phyloP scores from a whole-genome alignment of 2,113 vertebrate genomes.

The Mesocricetus auratus region DNA sequence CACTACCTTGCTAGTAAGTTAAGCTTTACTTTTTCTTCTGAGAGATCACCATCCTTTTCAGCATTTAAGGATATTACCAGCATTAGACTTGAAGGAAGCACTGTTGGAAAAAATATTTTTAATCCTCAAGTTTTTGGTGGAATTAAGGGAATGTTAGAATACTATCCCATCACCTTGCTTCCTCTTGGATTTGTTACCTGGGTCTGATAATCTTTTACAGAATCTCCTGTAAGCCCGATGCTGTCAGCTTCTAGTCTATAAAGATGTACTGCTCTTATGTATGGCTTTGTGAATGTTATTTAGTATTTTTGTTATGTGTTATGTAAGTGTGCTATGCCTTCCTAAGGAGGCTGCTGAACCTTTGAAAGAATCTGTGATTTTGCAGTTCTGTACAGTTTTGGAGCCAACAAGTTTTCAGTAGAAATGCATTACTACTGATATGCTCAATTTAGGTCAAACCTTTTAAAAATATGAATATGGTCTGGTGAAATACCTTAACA shows the following conservation, averaged over 20 bases:
- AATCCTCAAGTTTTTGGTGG: not conserved
- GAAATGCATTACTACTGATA: not conserved
- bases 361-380: conserved; percentile 51
- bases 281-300: conserved; percentile 61
- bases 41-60: not conserved
- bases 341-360: conserved; percentile 12
- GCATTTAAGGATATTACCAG: not conserved
- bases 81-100: not conserved
- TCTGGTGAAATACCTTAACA: not conserved
- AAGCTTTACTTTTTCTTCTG: not conserved
- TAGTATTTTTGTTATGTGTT: conserved; percentile 47
- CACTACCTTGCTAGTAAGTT: not conserved
- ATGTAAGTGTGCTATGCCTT: conserved; percentile 34
- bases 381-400: conserved; percentile 13
- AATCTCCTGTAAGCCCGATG: not conserved
- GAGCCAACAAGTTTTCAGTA: not conserved
- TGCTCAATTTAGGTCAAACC: not conserved
- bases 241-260: conserved; percentile 41
- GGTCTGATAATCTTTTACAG: conserved; percentile 38
- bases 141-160: not conserved
- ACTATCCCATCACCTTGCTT: not conserved
- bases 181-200: conserved; percentile 33
- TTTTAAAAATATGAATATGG: not conserved
- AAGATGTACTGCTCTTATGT: conserved; percentile 46
- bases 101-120: conserved; percentile 23